Conservation (phyloP, 2,797 vertebrate species). For the Sebastes minor region DNA sequence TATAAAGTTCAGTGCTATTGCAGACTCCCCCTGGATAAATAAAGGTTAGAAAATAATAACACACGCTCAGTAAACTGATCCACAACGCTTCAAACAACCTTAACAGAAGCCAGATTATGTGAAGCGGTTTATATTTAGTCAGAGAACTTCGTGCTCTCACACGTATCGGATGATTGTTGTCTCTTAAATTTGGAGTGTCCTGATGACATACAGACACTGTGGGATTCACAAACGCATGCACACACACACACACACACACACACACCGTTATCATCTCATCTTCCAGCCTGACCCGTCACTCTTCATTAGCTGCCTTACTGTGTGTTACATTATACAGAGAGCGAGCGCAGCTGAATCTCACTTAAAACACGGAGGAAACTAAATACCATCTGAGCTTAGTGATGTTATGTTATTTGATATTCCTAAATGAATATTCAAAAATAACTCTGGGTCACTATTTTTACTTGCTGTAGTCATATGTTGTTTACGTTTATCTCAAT, state of each 20-base stretch:
- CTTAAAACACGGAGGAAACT: constrained; percentile 4
- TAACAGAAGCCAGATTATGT: neutral
- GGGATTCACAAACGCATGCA: neutral
- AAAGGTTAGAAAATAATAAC: constrained; percentile 15
- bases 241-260: constrained; percentile 1
- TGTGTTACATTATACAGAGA: constrained; percentile 1
- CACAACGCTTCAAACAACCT: neutral
- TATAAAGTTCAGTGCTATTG: neutral
- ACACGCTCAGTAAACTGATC: neutral
- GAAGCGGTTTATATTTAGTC: constrained; percentile 20
- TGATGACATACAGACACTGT: neutral
- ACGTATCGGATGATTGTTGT: constrained; percentile 31
- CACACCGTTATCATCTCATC: constrained; percentile 8
- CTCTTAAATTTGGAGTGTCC: constrained; percentile 13
- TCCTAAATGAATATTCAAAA: constrained; percentile 5
- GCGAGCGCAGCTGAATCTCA: neutral
- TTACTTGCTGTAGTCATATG: neutral
- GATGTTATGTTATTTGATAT: constrained; percentile 43
- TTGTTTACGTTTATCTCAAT: neutral
- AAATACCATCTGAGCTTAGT: constrained; percentile 5
- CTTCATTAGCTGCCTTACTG: constrained; percentile 28
- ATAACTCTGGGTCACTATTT: neutral
- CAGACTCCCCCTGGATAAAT: neutral
- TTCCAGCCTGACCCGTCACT: constrained; percentile 33
- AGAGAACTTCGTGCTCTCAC: constrained; percentile 12